Evolutionary conservation across 2,797 vertebrate species (phyloP).

Genomic region (Tinamus major): DNA sequence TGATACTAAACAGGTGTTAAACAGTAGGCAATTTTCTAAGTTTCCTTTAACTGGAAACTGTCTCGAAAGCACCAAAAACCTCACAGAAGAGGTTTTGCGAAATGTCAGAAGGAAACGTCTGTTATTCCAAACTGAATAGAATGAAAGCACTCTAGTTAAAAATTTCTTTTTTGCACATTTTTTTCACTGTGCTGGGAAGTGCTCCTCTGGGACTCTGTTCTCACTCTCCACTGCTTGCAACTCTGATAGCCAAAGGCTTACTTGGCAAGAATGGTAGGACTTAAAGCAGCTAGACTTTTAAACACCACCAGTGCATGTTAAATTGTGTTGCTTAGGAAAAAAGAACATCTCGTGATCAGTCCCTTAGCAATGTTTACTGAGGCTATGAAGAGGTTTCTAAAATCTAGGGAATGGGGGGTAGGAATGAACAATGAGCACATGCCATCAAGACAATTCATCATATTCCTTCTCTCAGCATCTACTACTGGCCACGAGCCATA

Average conservation of each 20-base stretch:
- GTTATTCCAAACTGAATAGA: conserved; percentile 3
- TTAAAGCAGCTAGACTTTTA: background rate
- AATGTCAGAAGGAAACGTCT: conserved; percentile 62
- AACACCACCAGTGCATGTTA: background rate
- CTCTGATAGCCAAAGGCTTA: background rate
- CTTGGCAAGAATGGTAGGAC: background rate
- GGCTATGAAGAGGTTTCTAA: background rate
- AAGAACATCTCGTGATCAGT: background rate
- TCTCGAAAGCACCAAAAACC: conserved; percentile 54
- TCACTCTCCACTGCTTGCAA: background rate
- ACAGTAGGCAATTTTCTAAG: conserved; percentile 49
- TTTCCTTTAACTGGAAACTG: conserved; percentile 30
- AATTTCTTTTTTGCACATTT: background rate
- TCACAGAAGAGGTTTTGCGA: conserved; percentile 38
- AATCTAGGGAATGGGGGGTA: background rate
- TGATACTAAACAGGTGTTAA: conserved; percentile 64
- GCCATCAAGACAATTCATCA: background rate
- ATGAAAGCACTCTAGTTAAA: conserved; percentile 4
- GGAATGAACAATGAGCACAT: background rate
- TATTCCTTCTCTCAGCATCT: background rate
- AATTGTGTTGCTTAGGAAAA: background rate
- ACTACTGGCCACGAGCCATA: background rate
- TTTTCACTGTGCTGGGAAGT: background rate
- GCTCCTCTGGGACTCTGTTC: background rate
- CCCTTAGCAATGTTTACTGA: background rate